Evolutionary conservation across 2,888 invertebrate genomes (phyloP).

Genomic region (Apotomis turbidana): DNA sequence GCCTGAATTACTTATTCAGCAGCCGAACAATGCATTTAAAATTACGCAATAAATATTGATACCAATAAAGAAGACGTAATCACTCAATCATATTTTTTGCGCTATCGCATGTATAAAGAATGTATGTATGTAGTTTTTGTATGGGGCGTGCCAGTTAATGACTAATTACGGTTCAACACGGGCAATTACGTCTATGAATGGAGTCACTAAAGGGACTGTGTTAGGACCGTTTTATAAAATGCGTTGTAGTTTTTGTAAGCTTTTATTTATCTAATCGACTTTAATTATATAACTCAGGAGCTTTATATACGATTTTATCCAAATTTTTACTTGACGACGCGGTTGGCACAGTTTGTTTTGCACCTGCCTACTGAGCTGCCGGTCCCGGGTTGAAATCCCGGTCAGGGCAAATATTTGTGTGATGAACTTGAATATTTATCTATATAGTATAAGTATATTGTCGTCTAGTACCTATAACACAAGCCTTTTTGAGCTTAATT

Average conservation of each 20-base stretch:
- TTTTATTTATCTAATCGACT: no score
- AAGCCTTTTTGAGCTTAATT: no score
- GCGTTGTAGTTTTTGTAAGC: not conserved
- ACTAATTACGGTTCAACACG: constrained; percentile 24
- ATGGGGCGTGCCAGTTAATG: constrained; percentile 2
- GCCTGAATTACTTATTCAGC: constrained; percentile 1
- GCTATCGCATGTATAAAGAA: not conserved
- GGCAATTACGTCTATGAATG: constrained; percentile 20
- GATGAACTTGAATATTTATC: no score
- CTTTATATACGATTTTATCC: no score
- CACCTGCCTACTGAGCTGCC: no score
- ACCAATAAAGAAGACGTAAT: constrained; percentile 15
- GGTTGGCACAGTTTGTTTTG: no score
- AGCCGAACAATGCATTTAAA: constrained; percentile 5
- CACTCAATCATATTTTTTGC: constrained; percentile 28
- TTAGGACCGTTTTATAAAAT: constrained; percentile 8
- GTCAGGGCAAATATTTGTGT: no score
- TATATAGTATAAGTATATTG: no score
- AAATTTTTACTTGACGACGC: no score
- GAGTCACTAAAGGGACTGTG: constrained; percentile 14
- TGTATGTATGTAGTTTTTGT: constrained; percentile 25
- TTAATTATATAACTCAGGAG: no score
- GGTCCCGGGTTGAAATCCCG: no score
- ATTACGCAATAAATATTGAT: constrained; percentile 12
- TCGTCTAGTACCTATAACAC: no score